Evolutionary conservation across 2,888 invertebrate species (phyloP).

Genomic region (Noctuana brunneofusca): DNA sequence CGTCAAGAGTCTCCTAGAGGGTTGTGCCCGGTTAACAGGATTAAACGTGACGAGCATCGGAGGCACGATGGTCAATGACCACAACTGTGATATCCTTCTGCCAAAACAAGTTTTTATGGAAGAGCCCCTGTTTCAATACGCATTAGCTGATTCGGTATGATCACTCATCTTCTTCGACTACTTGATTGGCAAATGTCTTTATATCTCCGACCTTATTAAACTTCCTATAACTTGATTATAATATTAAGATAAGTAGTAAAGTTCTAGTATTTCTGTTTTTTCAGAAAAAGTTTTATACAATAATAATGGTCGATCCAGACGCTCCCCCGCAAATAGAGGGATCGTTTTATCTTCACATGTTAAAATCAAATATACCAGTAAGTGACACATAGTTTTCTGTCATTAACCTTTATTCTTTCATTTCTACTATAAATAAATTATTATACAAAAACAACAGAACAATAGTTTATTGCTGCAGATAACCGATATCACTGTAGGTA

Average conservation of each 20-base stretch:
- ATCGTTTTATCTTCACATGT: slow-evolving; percentile 75
- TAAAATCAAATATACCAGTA: slow-evolving; percentile 78
- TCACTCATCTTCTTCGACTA: not conserved
- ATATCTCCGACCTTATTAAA: no score
- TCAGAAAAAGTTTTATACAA: slow-evolving; percentile 77
- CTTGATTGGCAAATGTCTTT: not conserved
- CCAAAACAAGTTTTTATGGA: slow-evolving; percentile 76
- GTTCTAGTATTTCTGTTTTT: slow-evolving; percentile 39
- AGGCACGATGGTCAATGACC: slow-evolving; percentile 74
- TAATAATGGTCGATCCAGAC: slow-evolving; percentile 77
- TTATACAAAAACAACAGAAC: no score
- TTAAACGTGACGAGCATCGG: slow-evolving; percentile 70
- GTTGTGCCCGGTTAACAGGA: slow-evolving; percentile 66
- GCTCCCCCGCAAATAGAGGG: slow-evolving; percentile 72
- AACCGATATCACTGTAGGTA: no score
- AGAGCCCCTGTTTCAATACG: slow-evolving; percentile 71
- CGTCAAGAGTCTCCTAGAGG: slow-evolving; percentile 67
- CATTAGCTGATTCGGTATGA: slow-evolving; percentile 65
- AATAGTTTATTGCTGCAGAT: no score
- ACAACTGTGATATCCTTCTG: slow-evolving; percentile 73
- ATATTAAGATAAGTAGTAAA: no score
- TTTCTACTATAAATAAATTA: no score
- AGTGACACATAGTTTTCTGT: slow-evolving; percentile 44
- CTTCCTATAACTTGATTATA: no score
- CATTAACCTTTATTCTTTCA: no score